Percentiles rank a stretch among this genome's conserved stretches.
Conservation (phyloP, 35 echinoderm and acorn worm genomes). For the Ophiothrix spiculata region DNA sequence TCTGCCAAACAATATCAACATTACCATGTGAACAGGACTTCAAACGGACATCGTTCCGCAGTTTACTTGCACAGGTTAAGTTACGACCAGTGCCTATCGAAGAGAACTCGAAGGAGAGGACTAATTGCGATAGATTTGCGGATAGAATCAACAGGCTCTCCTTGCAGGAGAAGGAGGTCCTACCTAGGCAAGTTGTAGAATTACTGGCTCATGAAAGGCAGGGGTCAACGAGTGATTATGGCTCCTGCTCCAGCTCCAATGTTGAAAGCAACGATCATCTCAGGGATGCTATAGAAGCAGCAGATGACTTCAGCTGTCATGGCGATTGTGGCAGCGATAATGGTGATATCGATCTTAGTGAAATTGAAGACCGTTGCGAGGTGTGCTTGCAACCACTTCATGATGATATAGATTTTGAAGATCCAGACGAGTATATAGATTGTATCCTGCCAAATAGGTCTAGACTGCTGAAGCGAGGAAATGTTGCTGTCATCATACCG, state of each 20-base stretch:
- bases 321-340: constrained; percentile 74
- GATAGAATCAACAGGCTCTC: constrained; percentile 31
- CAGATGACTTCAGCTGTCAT: constrained; percentile 67
- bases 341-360: constrained; percentile 32
- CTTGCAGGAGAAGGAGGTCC: constrained; percentile 1
- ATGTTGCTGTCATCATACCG: constrained; percentile 77
- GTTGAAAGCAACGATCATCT: constrained; percentile 19
- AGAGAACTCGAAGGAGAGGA: neutral
- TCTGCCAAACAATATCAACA: constrained; percentile 27
- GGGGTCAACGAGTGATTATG: constrained; percentile 86
- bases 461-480: constrained; percentile 54
- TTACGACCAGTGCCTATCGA: constrained; percentile 7
- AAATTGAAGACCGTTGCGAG: constrained; percentile 51
- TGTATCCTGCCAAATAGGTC: constrained; percentile 71
- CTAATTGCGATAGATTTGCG: neutral
- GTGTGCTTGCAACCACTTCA: constrained; percentile 43
- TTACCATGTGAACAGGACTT: constrained; percentile 5
- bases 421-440: constrained; percentile 38
- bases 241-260: constrained; percentile 59
- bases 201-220: constrained; percentile 51
- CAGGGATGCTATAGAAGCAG: constrained; percentile 11
- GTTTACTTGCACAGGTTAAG: constrained; percentile 46
- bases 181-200: constrained; percentile 3
- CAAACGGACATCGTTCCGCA: constrained; percentile 33
- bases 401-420: constrained; percentile 63